Evolutionary conservation across 2,888 invertebrate species (phyloP).

Genomic region (Ametastegia equiseti): DNA sequence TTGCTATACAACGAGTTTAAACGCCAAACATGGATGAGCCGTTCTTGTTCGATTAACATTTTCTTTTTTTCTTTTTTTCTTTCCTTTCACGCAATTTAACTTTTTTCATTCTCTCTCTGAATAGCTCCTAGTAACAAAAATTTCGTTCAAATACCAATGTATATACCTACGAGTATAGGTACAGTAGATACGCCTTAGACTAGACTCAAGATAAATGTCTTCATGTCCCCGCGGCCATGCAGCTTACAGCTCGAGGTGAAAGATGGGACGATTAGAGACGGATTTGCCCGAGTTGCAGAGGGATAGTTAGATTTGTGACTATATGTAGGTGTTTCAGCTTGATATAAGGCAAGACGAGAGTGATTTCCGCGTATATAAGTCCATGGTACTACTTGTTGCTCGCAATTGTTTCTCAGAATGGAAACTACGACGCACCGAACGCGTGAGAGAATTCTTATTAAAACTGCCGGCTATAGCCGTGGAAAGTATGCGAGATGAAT

Average conservation of each 20-base stretch:
- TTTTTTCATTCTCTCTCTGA: background rate
- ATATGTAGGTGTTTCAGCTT: background rate
- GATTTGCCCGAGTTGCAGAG: slow-evolving; percentile 13
- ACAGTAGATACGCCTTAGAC: background rate
- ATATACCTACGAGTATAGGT: too few species aligned
- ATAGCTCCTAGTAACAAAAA: too few species aligned
- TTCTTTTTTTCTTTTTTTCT: background rate
- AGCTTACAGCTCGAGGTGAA: slow-evolving; percentile 8
- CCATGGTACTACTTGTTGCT: slow-evolving; percentile 51
- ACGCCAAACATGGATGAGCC: background rate
- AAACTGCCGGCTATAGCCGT: slow-evolving; percentile 32
- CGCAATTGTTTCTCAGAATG: slow-evolving; percentile 70
- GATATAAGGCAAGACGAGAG: slow-evolving; percentile 61
- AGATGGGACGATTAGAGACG: slow-evolving; percentile 49
- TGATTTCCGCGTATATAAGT: slow-evolving; percentile 62
- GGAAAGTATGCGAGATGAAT: background rate
- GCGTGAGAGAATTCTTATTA: slow-evolving; percentile 67
- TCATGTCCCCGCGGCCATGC: background rate
- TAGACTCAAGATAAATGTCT: background rate
- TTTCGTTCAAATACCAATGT: background rate
- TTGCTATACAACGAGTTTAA: background rate
- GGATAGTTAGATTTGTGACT: slow-evolving; percentile 14
- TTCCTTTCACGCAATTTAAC: background rate
- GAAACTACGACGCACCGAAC: slow-evolving; percentile 57
- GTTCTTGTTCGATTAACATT: background rate